A percentile compares a stretch with the other conserved stretches of the same genome.
Evolutionary conservation across 2,797 vertebrate species (phyloP).

Genomic region (Sebastes ruberrimus): DNA sequence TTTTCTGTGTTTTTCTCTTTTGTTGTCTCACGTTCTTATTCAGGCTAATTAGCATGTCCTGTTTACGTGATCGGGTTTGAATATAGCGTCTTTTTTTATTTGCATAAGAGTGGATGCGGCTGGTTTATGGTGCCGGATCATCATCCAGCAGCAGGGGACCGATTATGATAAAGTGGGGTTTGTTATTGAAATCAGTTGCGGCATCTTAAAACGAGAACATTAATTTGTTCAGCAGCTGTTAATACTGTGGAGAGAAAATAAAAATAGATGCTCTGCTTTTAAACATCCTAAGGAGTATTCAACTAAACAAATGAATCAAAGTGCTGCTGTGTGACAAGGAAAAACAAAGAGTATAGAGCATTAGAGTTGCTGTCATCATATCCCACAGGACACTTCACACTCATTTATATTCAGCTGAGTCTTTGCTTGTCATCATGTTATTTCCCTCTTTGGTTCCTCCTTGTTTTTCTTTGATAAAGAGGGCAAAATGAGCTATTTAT

Average conservation of each 20-base stretch:
- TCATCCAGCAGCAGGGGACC: background rate
- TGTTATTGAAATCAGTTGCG: slow-evolving; percentile 8
- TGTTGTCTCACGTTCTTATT: background rate
- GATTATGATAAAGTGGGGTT: background rate
- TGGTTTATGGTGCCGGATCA: background rate
- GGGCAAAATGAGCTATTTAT: background rate
- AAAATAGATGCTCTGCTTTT: background rate
- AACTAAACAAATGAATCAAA: background rate
- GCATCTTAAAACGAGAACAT: background rate
- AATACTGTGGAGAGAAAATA: background rate
- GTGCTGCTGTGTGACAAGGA: background rate
- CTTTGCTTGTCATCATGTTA: background rate
- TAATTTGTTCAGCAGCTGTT: background rate
- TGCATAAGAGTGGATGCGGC: background rate
- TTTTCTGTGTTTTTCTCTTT: background rate
- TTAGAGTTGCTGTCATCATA: background rate
- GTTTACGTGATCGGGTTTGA: background rate
- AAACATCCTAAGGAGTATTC: background rate
- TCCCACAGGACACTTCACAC: background rate
- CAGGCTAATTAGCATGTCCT: background rate
- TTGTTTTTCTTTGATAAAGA: background rate
- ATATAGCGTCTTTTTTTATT: background rate
- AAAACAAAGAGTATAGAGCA: background rate
- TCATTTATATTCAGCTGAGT: background rate
- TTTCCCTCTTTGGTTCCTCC: background rate